Base-by-base conservation (phyloP, 2,113 vertebrate species). In the Eulemur macaco region DNA sequence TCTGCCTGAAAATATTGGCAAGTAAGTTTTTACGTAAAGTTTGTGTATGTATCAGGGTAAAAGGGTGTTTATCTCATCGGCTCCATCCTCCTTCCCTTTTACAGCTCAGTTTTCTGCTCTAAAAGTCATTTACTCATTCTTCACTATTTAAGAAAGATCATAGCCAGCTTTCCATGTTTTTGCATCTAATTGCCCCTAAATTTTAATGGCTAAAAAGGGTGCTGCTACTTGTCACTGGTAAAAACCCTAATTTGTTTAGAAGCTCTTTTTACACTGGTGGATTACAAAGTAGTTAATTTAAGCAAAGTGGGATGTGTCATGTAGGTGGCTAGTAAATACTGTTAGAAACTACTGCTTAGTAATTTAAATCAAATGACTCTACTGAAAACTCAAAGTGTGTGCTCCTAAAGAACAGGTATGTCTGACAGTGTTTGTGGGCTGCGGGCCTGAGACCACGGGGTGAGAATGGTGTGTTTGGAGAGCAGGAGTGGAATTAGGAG, bases 1-100 rank as follows among this genome's bases (percentile, higher is more conserved):
- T 95, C 99, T 99, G 98, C 99, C 99, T 97, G 99, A 99, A 81
- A 99, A 99, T 98, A 99, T 99, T 98, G 99, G 99, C 98, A 99
- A 99, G 99, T 99, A 99, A 99, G 99, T 99, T 93, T 93, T 76
- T 56, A 45, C 86, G 50, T 74, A 50, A n/a, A 11, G 34, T 39
- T 63, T 80, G 50, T 27, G 3, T 63, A 13, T 47, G 0, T 52
- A 20, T 88, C 17, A 3, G 80, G 25, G 29, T 39, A 7, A 89
- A 83, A 45, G 71, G 50, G 34, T 1, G 3, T 31, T 58, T 29
- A 1, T 45, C 27, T 64, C 27, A 21, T 58, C 34, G n/a, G 0
- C 27, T 76, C 23, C 23, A 4, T 2, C 25, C 45, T 60, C 39
- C 18, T 86, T 71, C 0, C 69, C 68, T 66, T 74, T 80, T 45